Conservation (phyloP, 2,113 vertebrate genomes). For the Corvus cornix region DNA sequence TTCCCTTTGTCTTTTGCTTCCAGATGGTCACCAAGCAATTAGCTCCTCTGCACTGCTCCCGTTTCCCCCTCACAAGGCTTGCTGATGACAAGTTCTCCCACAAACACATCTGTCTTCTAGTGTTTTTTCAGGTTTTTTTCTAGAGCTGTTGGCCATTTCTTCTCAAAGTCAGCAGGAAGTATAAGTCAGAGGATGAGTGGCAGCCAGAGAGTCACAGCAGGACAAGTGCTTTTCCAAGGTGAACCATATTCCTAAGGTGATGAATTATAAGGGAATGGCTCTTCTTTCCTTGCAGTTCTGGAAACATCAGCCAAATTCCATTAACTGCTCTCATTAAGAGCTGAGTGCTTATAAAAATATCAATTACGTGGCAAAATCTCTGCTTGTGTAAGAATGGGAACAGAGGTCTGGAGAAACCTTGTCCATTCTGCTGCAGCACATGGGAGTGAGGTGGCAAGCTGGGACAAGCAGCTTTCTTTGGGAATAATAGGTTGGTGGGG, state of each 20-base stretch:
- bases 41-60: neutral
- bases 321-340: neutral
- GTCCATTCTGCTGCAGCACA: neutral
- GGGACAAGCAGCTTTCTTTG: neutral
- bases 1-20: neutral
- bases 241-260: neutral
- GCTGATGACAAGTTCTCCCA: neutral
- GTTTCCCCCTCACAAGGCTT: neutral
- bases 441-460: neutral
- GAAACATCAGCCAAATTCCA: neutral
- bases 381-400: neutral
- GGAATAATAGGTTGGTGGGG: fast-evolving
- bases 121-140: neutral
- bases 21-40: neutral
- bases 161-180: neutral
- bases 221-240: neutral
- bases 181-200: neutral
- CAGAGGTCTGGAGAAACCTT: neutral
- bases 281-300: neutral
- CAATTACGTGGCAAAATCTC: neutral
- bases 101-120: neutral
- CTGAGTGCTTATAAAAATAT: neutral
- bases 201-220: neutral
- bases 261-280: neutral
- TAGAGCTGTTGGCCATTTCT: neutral